These are phyloP conservation scores for Danio choprae DNA, from an alignment of 2,797 vertebrate species.

Conservation along the genomic window DNA sequence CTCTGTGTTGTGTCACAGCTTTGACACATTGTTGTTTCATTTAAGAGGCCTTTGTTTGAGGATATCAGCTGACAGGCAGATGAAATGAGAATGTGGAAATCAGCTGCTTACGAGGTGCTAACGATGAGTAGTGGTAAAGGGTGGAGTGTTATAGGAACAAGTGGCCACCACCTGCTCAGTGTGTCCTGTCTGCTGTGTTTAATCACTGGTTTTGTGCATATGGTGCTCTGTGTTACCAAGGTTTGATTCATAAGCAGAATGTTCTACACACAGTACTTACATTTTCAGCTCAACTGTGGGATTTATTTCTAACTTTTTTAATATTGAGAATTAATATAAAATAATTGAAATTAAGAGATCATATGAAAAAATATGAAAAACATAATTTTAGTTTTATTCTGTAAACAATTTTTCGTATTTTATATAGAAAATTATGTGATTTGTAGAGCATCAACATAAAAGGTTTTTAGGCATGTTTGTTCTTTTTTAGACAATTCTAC, in stretches of 20 bases:
- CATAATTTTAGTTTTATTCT: no score
- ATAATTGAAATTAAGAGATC: no score
- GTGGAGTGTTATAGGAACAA: slow-evolving; percentile 11
- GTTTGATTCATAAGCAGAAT: slow-evolving; percentile 31
- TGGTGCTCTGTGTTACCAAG: slow-evolving; percentile 1
- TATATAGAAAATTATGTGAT: no score
- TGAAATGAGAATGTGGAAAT: slow-evolving; percentile 38
- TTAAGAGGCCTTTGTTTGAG: slow-evolving; percentile 17
- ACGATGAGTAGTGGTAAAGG: slow-evolving; percentile 30
- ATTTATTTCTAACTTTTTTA: slow-evolving; percentile 18
- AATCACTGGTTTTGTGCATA: slow-evolving; percentile 10
- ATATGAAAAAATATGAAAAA: no score
- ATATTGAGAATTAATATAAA: not conserved
- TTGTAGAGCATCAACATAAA: no score
- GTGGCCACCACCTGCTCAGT: slow-evolving; percentile 49
- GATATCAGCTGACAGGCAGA: slow-evolving; percentile 22
- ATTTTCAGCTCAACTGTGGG: slow-evolving; percentile 21
- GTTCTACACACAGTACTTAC: slow-evolving; percentile 4
- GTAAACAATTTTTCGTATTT: no score
- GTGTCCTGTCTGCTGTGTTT: slow-evolving; percentile 10
- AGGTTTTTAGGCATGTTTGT: no score
- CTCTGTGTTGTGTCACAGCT: slow-evolving; percentile 2
- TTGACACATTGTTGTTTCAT: slow-evolving; percentile 26
- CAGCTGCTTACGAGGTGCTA: slow-evolving; percentile 48
- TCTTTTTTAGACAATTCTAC: no score